phyloP scores from a whole-genome alignment of 2,113 vertebrate species.

The Ornithorhynchus anatinus region DNA sequence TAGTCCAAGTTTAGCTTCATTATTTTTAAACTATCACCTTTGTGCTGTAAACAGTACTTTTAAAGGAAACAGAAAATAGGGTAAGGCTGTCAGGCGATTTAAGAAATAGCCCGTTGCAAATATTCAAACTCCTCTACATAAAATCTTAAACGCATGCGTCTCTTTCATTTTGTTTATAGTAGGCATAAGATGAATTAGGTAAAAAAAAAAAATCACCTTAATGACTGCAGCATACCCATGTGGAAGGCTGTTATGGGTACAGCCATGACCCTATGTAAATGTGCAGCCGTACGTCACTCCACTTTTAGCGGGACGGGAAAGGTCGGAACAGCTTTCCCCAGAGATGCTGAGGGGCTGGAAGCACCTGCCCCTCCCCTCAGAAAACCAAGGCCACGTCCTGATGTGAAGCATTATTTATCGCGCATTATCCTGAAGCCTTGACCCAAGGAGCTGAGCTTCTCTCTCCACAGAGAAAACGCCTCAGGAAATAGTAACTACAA shows the following conservation, averaged over 20 bases:
- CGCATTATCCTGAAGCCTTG: too few relatives aligned
- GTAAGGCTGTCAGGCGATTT: background rate
- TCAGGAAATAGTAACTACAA: too few relatives aligned
- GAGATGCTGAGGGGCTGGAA: background rate
- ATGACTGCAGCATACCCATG: background rate
- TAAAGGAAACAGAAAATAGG: constrained; percentile 6
- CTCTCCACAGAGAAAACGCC: too few relatives aligned
- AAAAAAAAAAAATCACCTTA: background rate
- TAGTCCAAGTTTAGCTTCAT: background rate
- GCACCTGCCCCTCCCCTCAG: constrained; percentile 6
- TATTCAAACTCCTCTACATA: background rate
- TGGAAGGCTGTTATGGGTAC: too few relatives aligned
- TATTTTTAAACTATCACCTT: background rate
- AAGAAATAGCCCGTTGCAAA: background rate
- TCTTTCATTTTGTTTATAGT: background rate
- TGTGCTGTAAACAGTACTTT: background rate
- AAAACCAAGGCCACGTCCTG: too few relatives aligned
- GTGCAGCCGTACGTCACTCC: background rate
- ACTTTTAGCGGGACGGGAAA: background rate
- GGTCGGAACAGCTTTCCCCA: background rate
- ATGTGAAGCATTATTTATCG: too few relatives aligned
- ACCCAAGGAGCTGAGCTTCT: too few relatives aligned
- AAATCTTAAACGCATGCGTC: background rate
- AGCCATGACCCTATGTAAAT: too few relatives aligned
- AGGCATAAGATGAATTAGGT: background rate